Conservation (phyloP, 2,113 vertebrate genomes). For the Felis catus region F.catus_Fca126_mat1.0 CM031421.1:14102001-14102500, state of each 20-base stretch:
- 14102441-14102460: neutral
- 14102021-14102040: too few species aligned
- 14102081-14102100: too few species aligned
- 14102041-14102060: too few species aligned
- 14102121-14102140: too few species aligned
- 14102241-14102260: neutral
- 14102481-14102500: neutral
- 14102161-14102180: neutral
- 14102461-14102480: rapidly evolving
- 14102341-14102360: neutral
- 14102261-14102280: neutral
- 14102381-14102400: neutral
- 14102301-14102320: neutral
- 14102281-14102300: neutral
- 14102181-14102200: neutral
- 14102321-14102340: too few species aligned
- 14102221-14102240: neutral
- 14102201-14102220: neutral
- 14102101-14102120: too few species aligned
- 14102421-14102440: neutral
- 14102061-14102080: too few species aligned
- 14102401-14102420: neutral
- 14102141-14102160: too few species aligned
- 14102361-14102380: neutral
- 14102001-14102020: too few species aligned